Base-by-base conservation (phyloP, 2,113 vertebrate genomes). In the Lethenteron reissneri region DNA sequence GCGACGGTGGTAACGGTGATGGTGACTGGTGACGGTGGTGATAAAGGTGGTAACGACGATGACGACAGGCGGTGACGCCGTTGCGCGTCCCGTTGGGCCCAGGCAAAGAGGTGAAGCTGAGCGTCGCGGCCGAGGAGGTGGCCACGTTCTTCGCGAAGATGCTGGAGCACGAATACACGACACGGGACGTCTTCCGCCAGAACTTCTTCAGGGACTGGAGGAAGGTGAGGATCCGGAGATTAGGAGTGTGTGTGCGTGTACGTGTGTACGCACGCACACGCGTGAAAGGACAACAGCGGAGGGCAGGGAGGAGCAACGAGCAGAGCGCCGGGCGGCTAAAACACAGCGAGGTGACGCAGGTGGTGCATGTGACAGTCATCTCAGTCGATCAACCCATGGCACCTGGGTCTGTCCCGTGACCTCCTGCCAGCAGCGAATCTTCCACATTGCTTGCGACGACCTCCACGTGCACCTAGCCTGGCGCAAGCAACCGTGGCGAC, bases 131-230 rank as follows among this genome's bases (percentile, higher is more conserved):
- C 70, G 91, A 97, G 82, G 92, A 97, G 82, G 91, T 95, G 64
- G 89, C 89, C 73, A 95, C 89, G 0, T 97, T 97, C 80, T 97
- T 94, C 79, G 87, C 85, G 78, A 95, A 97, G 85, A 97, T 97
- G 92, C 83, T 97, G 74, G 92, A 97, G 77, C 92, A 97, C 5
- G 92, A 97, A 76, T 97, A 97, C 82, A 94, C 89, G 78, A 94
- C 92, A 71, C 95, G 95, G 78, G 90, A 97, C 73, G 87, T 90
- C 78, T 97, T 97, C 78, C 88, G 87, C 79, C 94, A 97, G 84
- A 97, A 97, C 81, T 97, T 96, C 75, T 92, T 85, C 77, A 95
- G 92, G 76, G 90, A 96, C 80, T 97, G 92, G 92, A 86, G 86
- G 75, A 97, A 89, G 89, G 92, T 95, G 82, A 77, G 74, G 2